phyloP scores from a whole-genome alignment of 2,888 invertebrate genomes.

The Nephrocerus scutellatus region DNA sequence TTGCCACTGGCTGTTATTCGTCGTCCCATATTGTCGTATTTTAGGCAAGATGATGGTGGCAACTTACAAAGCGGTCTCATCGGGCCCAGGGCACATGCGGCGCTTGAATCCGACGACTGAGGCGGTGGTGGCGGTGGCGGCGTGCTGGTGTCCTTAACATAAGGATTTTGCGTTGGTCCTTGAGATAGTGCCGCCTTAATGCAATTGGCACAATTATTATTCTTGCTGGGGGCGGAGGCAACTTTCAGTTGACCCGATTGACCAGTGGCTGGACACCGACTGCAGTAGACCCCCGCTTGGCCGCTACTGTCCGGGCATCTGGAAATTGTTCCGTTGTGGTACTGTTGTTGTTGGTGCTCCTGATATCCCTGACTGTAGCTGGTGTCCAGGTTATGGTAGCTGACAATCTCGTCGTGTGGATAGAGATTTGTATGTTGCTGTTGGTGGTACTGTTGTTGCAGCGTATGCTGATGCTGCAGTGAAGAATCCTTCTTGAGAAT shows the following conservation, averaged over 20 bases:
- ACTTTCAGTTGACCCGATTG: no score
- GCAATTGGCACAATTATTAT: constrained; percentile 30
- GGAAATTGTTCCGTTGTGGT: constrained; percentile 34
- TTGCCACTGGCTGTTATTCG: constrained; percentile 83
- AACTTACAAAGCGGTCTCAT: constrained; percentile 30
- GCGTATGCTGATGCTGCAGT: constrained; percentile 29
- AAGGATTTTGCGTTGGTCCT: constrained; percentile 17
- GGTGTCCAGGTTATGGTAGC: constrained; percentile 46
- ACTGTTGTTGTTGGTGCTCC: constrained; percentile 26
- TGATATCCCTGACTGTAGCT: constrained; percentile 34
- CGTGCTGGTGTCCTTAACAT: constrained; percentile 29
- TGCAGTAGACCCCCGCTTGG: constrained; percentile 24
- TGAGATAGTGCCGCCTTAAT: constrained; percentile 26
- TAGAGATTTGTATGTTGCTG: constrained; percentile 37
- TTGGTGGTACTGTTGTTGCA: constrained; percentile 20
- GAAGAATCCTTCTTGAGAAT: constrained; percentile 45
- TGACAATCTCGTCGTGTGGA: constrained; percentile 46
- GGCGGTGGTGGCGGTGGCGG: constrained; percentile 35
- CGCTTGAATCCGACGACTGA: no score
- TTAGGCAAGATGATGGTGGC: constrained; percentile 41
- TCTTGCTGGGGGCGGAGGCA: constrained; percentile 20
- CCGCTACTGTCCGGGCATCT: constrained; percentile 37
- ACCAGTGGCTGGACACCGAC: constrained; percentile 26
- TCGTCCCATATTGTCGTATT: constrained; percentile 87
- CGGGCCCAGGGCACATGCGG: constrained; percentile 26